Evolutionary conservation across 1,140 invertebrate genomes (phyloP).

Genomic region (Ceratina calcarata): DNA sequence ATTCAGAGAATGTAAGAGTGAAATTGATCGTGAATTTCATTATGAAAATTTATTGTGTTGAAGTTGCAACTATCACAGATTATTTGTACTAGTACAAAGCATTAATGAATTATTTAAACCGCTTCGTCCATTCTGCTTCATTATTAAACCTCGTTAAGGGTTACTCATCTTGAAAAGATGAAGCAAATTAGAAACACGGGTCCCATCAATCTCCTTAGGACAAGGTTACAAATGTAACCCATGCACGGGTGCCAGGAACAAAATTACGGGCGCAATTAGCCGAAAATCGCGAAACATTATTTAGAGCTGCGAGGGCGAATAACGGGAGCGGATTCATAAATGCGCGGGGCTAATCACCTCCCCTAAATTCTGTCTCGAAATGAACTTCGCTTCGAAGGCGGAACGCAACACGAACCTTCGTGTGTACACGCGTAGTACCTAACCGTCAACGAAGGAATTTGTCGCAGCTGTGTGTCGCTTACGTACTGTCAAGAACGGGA

Average conservation of each 20-base stretch:
- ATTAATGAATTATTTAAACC: too few relatives aligned
- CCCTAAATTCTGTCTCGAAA: conserved; percentile 10
- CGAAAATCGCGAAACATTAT: conserved; percentile 5
- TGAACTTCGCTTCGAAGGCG: conserved; percentile 3
- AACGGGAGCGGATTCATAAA: conserved; percentile 6
- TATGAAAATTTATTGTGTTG: too few relatives aligned
- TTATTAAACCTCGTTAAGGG: too few relatives aligned
- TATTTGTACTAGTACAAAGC: too few relatives aligned
- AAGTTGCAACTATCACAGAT: too few relatives aligned
- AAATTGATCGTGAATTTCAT: too few relatives aligned
- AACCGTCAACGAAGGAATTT: not conserved
- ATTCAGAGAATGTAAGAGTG: not conserved
- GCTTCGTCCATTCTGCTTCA: too few relatives aligned
- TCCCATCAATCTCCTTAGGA: not conserved
- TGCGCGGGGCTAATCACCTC: not conserved
- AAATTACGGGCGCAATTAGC: not conserved
- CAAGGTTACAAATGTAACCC: not conserved
- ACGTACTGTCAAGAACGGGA: not conserved
- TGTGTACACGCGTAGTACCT: not conserved
- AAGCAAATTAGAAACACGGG: not conserved
- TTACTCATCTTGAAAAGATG: not conserved
- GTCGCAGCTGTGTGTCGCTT: not conserved
- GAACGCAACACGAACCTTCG: not conserved
- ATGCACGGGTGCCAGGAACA: not conserved
- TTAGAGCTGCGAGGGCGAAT: not conserved